Evolutionary conservation across 2,888 invertebrate species (phyloP).

Genomic region (Stegophylla sp.): DNA sequence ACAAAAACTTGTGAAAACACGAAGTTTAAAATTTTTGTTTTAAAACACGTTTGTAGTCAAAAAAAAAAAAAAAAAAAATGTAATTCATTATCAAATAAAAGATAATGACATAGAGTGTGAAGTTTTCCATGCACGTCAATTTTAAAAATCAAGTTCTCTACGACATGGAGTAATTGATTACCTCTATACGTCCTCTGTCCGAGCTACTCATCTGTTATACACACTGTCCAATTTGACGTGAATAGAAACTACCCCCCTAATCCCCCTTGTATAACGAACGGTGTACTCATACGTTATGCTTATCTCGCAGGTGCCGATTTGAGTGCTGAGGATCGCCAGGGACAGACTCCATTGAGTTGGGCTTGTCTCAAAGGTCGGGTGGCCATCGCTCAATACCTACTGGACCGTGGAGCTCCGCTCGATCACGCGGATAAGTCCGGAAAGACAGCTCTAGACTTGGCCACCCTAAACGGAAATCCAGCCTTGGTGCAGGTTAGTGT

Average conservation of each 20-base stretch:
- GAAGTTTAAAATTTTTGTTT: too few relatives aligned
- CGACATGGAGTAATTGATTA: neutral
- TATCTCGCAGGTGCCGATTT: conserved; percentile 62
- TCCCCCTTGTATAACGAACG: too few relatives aligned
- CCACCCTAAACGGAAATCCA: conserved; percentile 72
- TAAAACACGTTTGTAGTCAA: too few relatives aligned
- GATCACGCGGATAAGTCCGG: conserved; percentile 86
- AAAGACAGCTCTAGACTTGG: conserved; percentile 89
- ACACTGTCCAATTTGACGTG: neutral
- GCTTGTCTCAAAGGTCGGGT: conserved; percentile 86
- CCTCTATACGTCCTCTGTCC: neutral
- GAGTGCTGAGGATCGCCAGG: conserved; percentile 76
- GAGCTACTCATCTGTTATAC: too few relatives aligned
- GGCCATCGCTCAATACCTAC: conserved; percentile 75
- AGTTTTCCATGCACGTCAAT: too few relatives aligned
- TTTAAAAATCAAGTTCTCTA: too few relatives aligned
- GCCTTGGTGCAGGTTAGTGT: conserved; percentile 63
- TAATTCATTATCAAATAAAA: too few relatives aligned
- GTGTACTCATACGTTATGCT: too few relatives aligned
- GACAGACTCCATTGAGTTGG: conserved; percentile 89
- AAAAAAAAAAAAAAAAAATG: too few relatives aligned
- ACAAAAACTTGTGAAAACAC: too few relatives aligned
- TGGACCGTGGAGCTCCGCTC: conserved; percentile 83
- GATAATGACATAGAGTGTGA: too few relatives aligned
- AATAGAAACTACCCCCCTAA: too few relatives aligned